Base-by-base conservation (phyloP, 2,797 vertebrate species). In the Tragelaphus eurycerus region DNA sequence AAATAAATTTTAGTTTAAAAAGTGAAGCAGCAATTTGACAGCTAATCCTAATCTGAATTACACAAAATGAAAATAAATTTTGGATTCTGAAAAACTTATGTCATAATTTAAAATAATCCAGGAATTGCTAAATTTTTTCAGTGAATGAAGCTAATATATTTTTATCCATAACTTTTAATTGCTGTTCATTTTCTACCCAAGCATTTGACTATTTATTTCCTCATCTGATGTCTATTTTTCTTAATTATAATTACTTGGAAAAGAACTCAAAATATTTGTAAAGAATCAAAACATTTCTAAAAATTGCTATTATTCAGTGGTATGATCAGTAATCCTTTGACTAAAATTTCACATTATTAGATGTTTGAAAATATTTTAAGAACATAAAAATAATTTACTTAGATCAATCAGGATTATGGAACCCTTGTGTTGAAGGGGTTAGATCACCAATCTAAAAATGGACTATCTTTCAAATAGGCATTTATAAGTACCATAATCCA, bases 1-100 rank as follows among this genome's bases (percentile, higher is more conserved):
- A 94, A 94, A 91, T 52, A 78, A 82, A 59, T 54, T 89, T 52
- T 78, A 86, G 6, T 57, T 93, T 15, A 76, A 95, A 97, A 94
- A n/a, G n/a, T 89, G 12, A 89, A 91, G 17, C 17, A 81, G 4
- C 16, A 74, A 8, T 89, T 38, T 95, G 27, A 60, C 19, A 92
- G 34, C 6, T 74, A 84, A 50, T 62, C n/a, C 16, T 31, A 67
- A 84, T 17, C 11, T 71, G 16, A 95, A 54, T 74, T 62, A 52
- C 38, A 2, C 3, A 89, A 84, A 1, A 2, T 57, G 21, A 95
- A 86, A 57, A 92, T 55, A 60, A 81, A 64, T 3, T 87, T 83
- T 46, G n/a, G 5, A 60, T 34, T 83, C 17, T 89, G 38, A 87
- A 48, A 92, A 89, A 89, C 79, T 79, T 78, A 46, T 4, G 60